These are phyloP conservation scores for Neodiprion pinetum DNA, from an alignment of 1,140 invertebrate species.

Conservation along the genomic window DNA sequence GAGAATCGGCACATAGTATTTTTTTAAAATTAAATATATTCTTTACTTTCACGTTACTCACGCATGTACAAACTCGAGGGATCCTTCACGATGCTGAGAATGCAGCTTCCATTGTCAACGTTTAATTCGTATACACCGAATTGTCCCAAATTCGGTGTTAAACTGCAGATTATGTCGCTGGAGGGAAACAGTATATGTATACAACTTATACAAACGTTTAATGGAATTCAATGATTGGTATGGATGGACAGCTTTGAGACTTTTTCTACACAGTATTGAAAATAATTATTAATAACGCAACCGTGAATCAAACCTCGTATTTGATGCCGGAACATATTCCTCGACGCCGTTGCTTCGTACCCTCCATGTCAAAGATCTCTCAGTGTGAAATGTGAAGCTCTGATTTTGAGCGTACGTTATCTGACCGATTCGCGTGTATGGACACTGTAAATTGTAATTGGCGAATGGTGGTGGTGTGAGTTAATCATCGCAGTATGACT, in stretches of 20 bases:
- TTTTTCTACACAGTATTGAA: constrained; percentile 20
- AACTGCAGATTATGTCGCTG: constrained; percentile 63
- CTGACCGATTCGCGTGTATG: constrained; percentile 54
- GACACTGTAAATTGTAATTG: constrained; percentile 50
- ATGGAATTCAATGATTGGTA: constrained; percentile 16
- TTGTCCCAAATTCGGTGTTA: constrained; percentile 68
- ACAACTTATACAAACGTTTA: constrained; percentile 19
- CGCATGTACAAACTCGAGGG: constrained; percentile 78
- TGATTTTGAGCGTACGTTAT: constrained; percentile 28
- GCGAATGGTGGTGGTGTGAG: background rate
- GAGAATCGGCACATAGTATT: background rate
- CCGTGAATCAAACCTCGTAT: constrained; percentile 34
- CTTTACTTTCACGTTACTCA: constrained; percentile 57
- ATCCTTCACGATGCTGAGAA: constrained; percentile 63
- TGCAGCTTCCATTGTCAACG: constrained; percentile 63
- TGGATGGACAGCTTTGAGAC: constrained; percentile 31
- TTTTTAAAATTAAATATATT: background rate
- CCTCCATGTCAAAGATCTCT: constrained; percentile 48
- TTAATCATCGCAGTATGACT: too few relatives aligned
- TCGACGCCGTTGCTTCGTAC: constrained; percentile 43
- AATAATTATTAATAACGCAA: too few relatives aligned
- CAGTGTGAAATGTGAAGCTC: constrained; percentile 52
- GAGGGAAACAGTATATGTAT: constrained; percentile 18
- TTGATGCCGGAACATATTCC: constrained; percentile 40
- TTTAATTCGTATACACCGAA: constrained; percentile 78